Evolutionary conservation across 2,797 vertebrate genomes (phyloP).

Genomic region (Pampus argenteus): DNA sequence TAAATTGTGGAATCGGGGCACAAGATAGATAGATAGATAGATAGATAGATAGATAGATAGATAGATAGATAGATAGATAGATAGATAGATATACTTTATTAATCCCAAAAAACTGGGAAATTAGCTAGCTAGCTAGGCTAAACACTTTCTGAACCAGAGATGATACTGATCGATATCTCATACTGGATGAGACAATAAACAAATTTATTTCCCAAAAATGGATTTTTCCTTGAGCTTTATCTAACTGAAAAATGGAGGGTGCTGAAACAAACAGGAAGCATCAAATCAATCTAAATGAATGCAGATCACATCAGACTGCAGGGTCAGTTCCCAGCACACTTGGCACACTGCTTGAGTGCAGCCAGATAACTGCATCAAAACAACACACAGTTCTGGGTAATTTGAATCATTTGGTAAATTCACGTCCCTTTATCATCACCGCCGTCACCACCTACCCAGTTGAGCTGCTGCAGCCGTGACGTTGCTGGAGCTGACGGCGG

Average conservation of each 20-base stretch:
- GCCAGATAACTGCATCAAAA: conserved; percentile 24
- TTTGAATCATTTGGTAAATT: conserved; percentile 25
- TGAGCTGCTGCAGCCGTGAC: conserved; percentile 45
- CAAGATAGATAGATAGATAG: too few relatives aligned
- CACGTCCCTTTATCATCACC: conserved; percentile 4
- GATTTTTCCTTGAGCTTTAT: background rate
- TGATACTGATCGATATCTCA: background rate
- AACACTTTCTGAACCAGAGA: background rate
- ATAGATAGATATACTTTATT: too few relatives aligned
- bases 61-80: too few relatives aligned
- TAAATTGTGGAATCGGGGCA: background rate
- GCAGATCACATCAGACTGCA: conserved; percentile 2
- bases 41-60: too few relatives aligned
- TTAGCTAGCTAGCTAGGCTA: conserved; percentile 12
- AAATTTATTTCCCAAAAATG: background rate
- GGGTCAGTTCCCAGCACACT: background rate
- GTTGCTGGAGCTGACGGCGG: conserved; percentile 50
- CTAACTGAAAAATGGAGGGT: background rate
- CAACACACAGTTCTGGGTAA: conserved; percentile 16
- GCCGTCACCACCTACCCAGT: conserved; percentile 60
- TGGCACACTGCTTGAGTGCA: conserved; percentile 4
- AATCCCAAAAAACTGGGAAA: too few relatives aligned
- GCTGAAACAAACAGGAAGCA: background rate
- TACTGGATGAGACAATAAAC: conserved; percentile 7
- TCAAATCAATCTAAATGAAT: conserved; percentile 3